A percentile compares a stretch with the other conserved stretches of the same genome.
Conservation (phyloP, 1,140 invertebrate species). For the Eufriesea mexicana region DNA sequence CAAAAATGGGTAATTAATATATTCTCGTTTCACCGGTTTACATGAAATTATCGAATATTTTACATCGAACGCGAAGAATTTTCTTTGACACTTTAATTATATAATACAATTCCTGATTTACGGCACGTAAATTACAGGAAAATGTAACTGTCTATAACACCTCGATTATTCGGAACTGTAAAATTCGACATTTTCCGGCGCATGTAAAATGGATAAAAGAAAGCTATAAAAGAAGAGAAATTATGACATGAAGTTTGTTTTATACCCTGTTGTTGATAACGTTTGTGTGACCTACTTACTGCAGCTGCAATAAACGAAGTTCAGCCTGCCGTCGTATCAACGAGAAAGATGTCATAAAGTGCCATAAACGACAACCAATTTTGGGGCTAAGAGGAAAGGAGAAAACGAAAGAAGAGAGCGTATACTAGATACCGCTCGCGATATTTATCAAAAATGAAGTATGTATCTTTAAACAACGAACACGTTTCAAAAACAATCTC, state of each 20-base stretch:
- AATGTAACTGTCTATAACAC: too few species aligned
- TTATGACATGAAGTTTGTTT: conserved; percentile 16
- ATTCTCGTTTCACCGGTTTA: too few species aligned
- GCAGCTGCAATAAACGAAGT: conserved; percentile 20
- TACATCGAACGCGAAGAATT: too few species aligned
- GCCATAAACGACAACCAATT: not conserved
- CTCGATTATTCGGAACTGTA: not conserved
- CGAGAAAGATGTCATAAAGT: conserved; percentile 1
- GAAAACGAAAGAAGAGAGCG: not conserved
- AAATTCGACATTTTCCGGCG: not conserved
- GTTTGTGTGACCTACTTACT: not conserved
- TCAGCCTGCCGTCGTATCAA: not conserved
- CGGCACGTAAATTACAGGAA: too few species aligned
- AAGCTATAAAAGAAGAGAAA: not conserved
- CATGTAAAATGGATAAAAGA: not conserved
- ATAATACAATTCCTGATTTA: too few species aligned
- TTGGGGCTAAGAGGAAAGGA: not conserved
- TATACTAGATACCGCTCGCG: not conserved
- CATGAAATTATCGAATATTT: too few species aligned
- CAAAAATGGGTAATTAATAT: too few species aligned
- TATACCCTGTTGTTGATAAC: conserved; percentile 13
- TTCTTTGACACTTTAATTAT: too few species aligned
- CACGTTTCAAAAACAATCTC: too few species aligned
- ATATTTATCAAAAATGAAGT: not conserved
- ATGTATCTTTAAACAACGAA: too few species aligned